A percentile compares a stretch with the other conserved stretches of the same genome.
These are phyloP conservation scores for Bufotes viridis DNA, from an alignment of 2,797 vertebrate species.

Conservation along the genomic window DNA sequence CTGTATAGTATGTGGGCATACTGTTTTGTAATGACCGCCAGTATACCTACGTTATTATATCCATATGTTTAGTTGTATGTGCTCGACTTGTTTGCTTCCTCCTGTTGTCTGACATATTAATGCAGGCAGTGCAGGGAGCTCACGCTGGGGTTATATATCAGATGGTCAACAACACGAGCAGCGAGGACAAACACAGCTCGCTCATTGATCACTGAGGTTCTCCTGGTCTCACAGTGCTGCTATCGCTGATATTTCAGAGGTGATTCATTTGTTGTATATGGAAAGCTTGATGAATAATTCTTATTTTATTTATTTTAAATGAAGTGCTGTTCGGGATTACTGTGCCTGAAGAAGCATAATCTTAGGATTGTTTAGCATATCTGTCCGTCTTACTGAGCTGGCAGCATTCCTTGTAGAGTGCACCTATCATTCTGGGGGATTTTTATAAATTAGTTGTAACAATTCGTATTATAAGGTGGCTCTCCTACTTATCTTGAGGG, in stretches of 20 bases:
- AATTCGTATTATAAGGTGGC: too few species aligned
- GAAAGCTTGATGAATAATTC: conserved; percentile 39
- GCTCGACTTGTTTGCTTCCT: neutral
- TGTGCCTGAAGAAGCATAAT: neutral
- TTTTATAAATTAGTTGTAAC: too few species aligned
- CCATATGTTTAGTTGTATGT: neutral
- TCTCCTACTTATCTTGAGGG: too few species aligned
- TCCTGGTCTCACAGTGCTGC: neutral
- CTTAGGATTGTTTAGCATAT: neutral
- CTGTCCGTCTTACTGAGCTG: neutral
- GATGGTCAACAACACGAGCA: neutral
- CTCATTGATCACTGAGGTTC: conserved; percentile 1
- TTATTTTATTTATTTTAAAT: conserved; percentile 8
- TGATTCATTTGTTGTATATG: neutral
- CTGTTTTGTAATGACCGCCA: neutral
- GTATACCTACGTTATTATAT: neutral
- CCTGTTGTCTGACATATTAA: neutral
- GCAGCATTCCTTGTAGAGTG: too few species aligned
- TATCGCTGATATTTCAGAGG: neutral
- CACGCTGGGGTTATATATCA: neutral
- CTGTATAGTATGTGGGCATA: neutral
- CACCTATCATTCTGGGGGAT: neutral
- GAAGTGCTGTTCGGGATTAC: neutral
- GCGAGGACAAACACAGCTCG: neutral
- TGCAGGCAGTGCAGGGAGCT: neutral